These are phyloP conservation scores for Hucho hucho DNA, from an alignment of 2,113 vertebrate species.

Conservation along the genomic window DNA sequence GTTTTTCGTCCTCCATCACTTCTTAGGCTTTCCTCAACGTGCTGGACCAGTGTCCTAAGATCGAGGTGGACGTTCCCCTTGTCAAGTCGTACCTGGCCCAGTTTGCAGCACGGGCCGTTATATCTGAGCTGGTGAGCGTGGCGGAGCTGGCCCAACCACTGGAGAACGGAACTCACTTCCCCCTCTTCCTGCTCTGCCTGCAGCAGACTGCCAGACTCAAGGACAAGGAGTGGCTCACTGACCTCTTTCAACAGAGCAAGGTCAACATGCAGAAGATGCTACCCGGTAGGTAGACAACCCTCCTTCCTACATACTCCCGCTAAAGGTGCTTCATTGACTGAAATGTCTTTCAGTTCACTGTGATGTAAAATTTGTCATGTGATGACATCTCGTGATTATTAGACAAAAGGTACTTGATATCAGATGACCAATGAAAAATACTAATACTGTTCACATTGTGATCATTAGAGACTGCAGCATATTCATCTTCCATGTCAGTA, in stretches of 20 bases:
- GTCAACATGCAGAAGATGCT: conserved; percentile 99
- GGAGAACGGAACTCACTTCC: conserved; percentile 97
- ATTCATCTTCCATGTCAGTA: neutral
- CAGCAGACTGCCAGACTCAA: conserved; percentile 94
- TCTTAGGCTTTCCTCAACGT: conserved; percentile 89
- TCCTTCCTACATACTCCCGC: neutral
- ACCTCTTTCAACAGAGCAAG: conserved; percentile 96
- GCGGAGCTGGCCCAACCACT: conserved; percentile 94
- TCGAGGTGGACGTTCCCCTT: conserved; percentile 93
- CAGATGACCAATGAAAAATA: too few species aligned
- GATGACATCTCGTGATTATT: too few species aligned
- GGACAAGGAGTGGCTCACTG: conserved; percentile 95
- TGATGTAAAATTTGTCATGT: too few species aligned
- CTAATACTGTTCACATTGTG: too few species aligned
- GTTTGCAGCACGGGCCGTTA: conserved; percentile 94
- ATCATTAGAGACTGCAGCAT: too few species aligned
- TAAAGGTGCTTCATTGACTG: too few species aligned
- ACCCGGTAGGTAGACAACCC: conserved; percentile 79
- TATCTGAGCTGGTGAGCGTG: conserved; percentile 94
- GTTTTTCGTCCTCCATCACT: neutral
- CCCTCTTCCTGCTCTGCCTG: conserved; percentile 97
- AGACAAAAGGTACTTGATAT: too few species aligned
- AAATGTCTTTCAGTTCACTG: too few species aligned
- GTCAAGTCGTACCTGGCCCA: conserved; percentile 98
- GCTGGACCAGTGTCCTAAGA: conserved; percentile 96